Evolutionary conservation across 1,140 invertebrate genomes (phyloP).

Genomic region (Bombyx mori): DNA sequence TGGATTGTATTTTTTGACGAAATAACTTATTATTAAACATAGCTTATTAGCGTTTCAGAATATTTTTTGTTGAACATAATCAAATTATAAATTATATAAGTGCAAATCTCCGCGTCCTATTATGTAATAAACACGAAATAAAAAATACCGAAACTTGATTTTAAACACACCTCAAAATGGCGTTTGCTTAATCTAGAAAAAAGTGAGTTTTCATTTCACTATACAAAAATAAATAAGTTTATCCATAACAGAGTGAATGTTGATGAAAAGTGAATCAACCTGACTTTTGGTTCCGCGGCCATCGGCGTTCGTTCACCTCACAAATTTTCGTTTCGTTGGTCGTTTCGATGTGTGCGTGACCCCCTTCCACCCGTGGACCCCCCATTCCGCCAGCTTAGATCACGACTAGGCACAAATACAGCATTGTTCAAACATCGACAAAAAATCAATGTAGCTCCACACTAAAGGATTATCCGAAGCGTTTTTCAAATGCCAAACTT

Average conservation of each 20-base stretch:
- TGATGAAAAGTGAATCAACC: constrained; percentile 70
- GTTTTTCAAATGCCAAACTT: constrained; percentile 4
- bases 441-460: constrained; percentile 10
- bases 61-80: too few relatives aligned
- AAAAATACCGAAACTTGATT: too few relatives aligned
- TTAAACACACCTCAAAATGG: too few relatives aligned
- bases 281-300: constrained; percentile 59
- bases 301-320: constrained; percentile 61
- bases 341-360: constrained; percentile 35
- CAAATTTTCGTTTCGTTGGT: constrained; percentile 69
- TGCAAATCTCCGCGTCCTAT: too few relatives aligned
- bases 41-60: too few relatives aligned
- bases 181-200: constrained; percentile 7
- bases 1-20: too few relatives aligned
- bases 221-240: constrained; percentile 31
- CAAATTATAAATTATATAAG: too few relatives aligned
- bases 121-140: too few relatives aligned
- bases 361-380: constrained; percentile 16
- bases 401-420: constrained; percentile 32
- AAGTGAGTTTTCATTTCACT: constrained; percentile 28
- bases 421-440: constrained; percentile 22
- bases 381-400: constrained; percentile 37
- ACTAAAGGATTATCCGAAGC: background rate
- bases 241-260: constrained; percentile 49
- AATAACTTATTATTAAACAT: too few relatives aligned